Conservation (phyloP, 2,888 invertebrate genomes). For the Anthoptus insignis region DNA sequence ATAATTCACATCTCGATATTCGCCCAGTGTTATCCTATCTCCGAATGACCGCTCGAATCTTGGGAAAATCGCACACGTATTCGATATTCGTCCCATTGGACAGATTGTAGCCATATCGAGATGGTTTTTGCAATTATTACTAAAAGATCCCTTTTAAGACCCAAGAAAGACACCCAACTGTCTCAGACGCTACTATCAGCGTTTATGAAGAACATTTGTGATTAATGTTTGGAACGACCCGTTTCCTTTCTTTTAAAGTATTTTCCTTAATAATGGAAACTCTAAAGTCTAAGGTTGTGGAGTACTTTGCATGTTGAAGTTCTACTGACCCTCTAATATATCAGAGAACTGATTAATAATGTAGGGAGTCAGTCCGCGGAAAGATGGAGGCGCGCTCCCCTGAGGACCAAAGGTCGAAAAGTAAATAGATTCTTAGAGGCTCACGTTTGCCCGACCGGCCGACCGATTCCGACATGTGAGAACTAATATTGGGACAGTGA, state of each 20-base stretch:
- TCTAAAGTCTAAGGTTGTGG: background rate
- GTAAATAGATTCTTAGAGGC: conserved; percentile 49
- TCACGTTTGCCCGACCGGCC: conserved; percentile 31
- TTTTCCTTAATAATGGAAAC: background rate
- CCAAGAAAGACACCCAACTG: too few species aligned
- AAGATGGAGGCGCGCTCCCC: conserved; percentile 33
- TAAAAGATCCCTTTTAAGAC: too few species aligned
- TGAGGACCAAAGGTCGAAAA: conserved; percentile 37
- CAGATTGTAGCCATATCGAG: too few species aligned
- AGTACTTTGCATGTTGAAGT: conserved; percentile 2
- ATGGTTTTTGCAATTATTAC: too few species aligned
- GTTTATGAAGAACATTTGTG: too few species aligned
- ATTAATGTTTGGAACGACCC: too few species aligned
- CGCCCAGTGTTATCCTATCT: too few species aligned
- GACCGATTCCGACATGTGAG: conserved; percentile 19
- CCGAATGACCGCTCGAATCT: too few species aligned
- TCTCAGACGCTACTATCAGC: too few species aligned
- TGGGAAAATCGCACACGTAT: too few species aligned
- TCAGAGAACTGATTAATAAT: conserved; percentile 29
- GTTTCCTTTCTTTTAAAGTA: background rate
- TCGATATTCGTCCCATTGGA: too few species aligned
- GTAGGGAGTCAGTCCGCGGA: conserved; percentile 16
- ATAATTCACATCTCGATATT: too few species aligned
- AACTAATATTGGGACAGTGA: conserved; percentile 32
- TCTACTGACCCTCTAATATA: conserved; percentile 12